Evolutionary conservation across 2,113 vertebrate species (phyloP), one percentile per base, ranked within the genome.

Genomic region (Pungitius pungitius): DNA sequence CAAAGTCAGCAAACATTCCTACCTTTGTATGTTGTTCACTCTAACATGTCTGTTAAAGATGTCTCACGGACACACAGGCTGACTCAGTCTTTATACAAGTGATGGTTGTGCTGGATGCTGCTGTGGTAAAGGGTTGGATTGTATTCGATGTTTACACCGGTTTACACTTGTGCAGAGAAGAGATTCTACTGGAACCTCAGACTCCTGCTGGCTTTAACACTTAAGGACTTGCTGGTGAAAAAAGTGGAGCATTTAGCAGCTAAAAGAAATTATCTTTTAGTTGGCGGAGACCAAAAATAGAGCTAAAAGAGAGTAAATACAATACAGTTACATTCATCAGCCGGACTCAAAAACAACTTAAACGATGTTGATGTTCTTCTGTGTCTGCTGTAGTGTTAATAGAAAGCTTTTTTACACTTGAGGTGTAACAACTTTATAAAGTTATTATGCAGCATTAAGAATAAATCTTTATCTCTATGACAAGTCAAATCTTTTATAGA

Each of bases 171-270:
- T 30, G 26, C 26, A 30, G 27, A 9, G 26, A 56, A 27, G 14
- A 56, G 54, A 26, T 56, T 56, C 26, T 56, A 7, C 26, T n/a
- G n/a, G n/a, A n/a, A n/a, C n/a, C 2, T 33, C 51, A 51, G 47
- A 54, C 51, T 54, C 22, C 51, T 54, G 17, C 33, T 20, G 11
- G 8, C 17, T 57, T 57, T 57, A 20, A 20, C 10, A 27, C 11
- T 57, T 22, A 20, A 12, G 1, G 3, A 47, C 22, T 27, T 39
- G 60, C 72, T 58, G 72, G 72, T 65, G 51, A 74, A 49, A 4
- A 39, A 39, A 58, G 30, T 26, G 39, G 10, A 65, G 17, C 4
- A n/a, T 49, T 47, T 58, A 47, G 72, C 72, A 58, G 56, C 69
- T 20, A 39, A n/a, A 13, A 60, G 11, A 4, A 3, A 3, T 27